Percentiles rank a stretch among this genome's conserved stretches.
Conservation (phyloP, 2,797 vertebrate species). For the Pangasius djambal region DNA sequence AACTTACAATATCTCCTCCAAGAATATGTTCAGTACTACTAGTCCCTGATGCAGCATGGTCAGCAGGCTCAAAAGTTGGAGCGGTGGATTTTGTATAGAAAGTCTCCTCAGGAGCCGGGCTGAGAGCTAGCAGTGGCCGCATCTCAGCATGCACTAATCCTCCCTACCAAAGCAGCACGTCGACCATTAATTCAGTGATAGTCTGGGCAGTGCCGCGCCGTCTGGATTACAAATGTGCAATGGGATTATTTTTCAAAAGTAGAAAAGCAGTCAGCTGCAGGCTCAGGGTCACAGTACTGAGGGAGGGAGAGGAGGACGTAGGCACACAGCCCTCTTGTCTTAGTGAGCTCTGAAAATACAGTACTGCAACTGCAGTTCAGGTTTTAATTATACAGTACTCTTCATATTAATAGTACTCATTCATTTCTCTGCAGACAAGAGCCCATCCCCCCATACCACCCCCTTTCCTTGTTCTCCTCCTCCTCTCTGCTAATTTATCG, state of each 20-base stretch:
- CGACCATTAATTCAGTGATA: constrained; percentile 75
- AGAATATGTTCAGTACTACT: neutral
- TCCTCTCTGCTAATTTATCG: constrained; percentile 73
- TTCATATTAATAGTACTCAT: constrained; percentile 42
- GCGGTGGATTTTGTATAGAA: neutral
- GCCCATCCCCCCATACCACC: constrained; percentile 18
- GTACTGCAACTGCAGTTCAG: constrained; percentile 17
- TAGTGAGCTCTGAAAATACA: neutral
- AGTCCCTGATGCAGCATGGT: neutral
- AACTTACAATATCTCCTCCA: neutral
- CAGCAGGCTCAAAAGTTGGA: neutral
- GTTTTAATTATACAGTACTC: constrained; percentile 38
- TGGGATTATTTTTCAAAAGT: constrained; percentile 41
- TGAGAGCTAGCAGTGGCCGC: constrained; percentile 75
- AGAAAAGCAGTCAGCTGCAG: constrained; percentile 59
- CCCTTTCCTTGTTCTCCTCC: constrained; percentile 36
- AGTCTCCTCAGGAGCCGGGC: neutral
- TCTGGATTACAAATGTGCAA: constrained; percentile 27
- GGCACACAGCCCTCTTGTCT: neutral
- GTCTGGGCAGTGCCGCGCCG: constrained; percentile 46
- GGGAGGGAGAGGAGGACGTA: constrained; percentile 62
- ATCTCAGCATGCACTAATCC: constrained; percentile 70
- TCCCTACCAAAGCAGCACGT: constrained; percentile 63
- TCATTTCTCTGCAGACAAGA: constrained; percentile 34
- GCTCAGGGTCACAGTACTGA: constrained; percentile 54